Base-by-base conservation (phyloP, 2,888 invertebrate species). In the Leucophora obtusa region DNA sequence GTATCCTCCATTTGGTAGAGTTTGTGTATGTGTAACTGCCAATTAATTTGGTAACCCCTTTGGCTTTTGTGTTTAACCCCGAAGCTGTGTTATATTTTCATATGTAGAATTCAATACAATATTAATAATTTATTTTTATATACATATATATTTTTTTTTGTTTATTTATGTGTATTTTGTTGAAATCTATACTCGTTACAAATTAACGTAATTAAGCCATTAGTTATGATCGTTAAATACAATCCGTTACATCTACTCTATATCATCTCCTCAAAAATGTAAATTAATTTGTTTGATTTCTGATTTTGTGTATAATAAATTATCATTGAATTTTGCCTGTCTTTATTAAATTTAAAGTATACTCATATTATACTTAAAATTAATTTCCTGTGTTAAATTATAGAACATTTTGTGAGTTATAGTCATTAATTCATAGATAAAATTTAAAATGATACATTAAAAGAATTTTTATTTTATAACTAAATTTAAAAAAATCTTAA, bases 151-250 rank as follows among this genome's bases (percentile, higher is more conserved):
- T 50, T 63, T 33, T 5, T 9, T 51, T 28, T 47, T 24, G 38
- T 14, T 35, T 62, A n/a, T 62, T 43, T 3, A 21, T 70, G 54
- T 66, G 21, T n/a, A 51, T 62, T 51, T 74, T 58, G 60, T 80
- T 71, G 66, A 71, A 79, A 71, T 75, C 79, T 71, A 77, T 73
- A 77, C 50, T 69, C 66, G 59, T 76, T 81, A 81, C 63, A 76
- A 77, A 73, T 81, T 81, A 69, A 69, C 18, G 35, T 73, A 73
- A 76, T 81, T 76, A 76, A 81, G 80, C 73, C 73, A 81, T 76
- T 76, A 76, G 72, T 69, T 77, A 54, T 54, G 66, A 66, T 66
- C 66, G 66, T 66, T 66, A 66, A 54, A 66, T 66, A 17, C 56
- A 68, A 74, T 74, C 62, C 51, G 72, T 73, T 62, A 63, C 68